Conservation (phyloP, 2,888 invertebrate genomes). For the Cantharis rufa region DNA sequence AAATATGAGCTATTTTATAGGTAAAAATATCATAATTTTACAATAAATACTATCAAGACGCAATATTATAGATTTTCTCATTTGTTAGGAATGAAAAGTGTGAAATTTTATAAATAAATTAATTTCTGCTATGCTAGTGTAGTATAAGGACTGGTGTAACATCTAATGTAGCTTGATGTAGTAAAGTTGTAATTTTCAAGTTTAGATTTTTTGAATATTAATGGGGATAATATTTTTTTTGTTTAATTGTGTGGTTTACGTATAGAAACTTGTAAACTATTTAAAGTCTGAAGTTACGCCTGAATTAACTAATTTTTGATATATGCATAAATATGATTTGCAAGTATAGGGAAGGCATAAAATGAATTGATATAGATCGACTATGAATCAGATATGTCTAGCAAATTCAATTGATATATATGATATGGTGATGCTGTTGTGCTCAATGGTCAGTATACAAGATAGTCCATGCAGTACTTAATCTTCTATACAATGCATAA, state of each 20-base stretch:
- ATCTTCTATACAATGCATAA: conserved; percentile 12
- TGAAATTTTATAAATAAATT: not conserved
- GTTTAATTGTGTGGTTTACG: not conserved
- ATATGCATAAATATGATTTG: not conserved
- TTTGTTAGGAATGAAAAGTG: not conserved
- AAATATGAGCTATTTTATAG: too few species aligned
- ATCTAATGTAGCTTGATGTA: not conserved
- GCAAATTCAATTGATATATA: conserved; percentile 18
- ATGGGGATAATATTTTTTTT: not conserved
- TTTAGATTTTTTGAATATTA: not conserved
- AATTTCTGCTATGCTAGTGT: not conserved
- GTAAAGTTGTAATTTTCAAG: not conserved
- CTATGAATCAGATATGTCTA: conserved; percentile 14
- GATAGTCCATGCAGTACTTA: conserved; percentile 13
- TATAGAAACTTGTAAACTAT: not conserved
- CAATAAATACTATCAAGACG: not conserved
- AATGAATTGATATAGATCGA: conserved; percentile 20
- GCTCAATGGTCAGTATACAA: conserved; percentile 9
- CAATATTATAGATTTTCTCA: not conserved
- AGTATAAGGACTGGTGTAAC: not conserved
- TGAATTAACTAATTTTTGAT: not conserved
- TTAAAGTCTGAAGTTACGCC: not conserved
- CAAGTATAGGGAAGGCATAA: not conserved
- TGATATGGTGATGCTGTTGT: conserved; percentile 12
- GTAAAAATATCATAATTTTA: too few species aligned